Evolutionary conservation across 2,113 vertebrate genomes (phyloP), one percentile per base, ranked within the genome.

Genomic region (Spheniscus mendiculus): DNA sequence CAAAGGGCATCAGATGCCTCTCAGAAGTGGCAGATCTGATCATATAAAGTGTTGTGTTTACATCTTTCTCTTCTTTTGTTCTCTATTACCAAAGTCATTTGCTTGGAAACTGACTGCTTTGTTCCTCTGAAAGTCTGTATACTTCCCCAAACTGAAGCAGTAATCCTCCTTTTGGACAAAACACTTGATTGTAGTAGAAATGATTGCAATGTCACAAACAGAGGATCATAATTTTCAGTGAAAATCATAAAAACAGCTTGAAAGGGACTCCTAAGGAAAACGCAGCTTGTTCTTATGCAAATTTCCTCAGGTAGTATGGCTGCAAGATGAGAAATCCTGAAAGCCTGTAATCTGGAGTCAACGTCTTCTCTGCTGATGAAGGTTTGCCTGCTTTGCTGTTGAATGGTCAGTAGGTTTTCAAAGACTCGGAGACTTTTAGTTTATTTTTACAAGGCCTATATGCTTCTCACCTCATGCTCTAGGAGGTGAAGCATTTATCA

Each of bases 121-220:
- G 14, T 62, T 93, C 36, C 42, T 93, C 72, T 14, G 29, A 29
- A 96, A 49, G 52, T 86, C 63, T 3, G 1, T 83, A 40, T 36
- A 12, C 58, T 53, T 92, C 70, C 30, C 19, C 34, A 66, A 80
- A 86, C 11, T 7, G 77, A 90, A 85, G 52, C 50, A 42, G 20
- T 96, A 97, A 95, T 86, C 89, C 91, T 94, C 44, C 61, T 89
- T 93, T 87, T 76, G 87, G 87, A 69, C 62, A 77, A 42, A 90
- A 59, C 38, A 27, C 42, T 91, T 91, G 73, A 94, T 83, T 93
- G 70, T 69, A 70, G 91, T 69, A 83, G 84, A 94, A 96, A 97
- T 85, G 22, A 96, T 97, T 96, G 93, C 93, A 69, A 5, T 95
- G 83, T 91, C 91, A 94, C 91, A 96, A 95, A 94, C 87, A 93